Conservation (phyloP, 2,113 vertebrate genomes). For the Lates calcarifer region DNA sequence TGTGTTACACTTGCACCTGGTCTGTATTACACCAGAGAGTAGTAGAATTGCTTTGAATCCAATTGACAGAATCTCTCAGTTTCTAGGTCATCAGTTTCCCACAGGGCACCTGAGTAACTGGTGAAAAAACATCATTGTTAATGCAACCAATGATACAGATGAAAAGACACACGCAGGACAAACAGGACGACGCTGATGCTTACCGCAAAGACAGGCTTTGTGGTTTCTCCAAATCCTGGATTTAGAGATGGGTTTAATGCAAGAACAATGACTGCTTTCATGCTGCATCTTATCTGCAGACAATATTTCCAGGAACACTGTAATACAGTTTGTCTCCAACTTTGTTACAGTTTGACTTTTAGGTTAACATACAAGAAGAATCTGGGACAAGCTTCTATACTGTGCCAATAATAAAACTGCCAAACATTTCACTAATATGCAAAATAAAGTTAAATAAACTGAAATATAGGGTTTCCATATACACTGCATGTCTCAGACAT, state of each 20-base stretch:
- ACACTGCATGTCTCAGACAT: background rate
- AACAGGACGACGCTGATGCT: constrained; percentile 11
- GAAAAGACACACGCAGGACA: constrained; percentile 23
- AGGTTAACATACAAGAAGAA: background rate
- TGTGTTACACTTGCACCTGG: constrained; percentile 25
- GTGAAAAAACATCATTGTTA: constrained; percentile 50
- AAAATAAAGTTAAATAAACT: background rate
- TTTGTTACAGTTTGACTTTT: background rate
- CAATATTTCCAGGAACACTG: constrained; percentile 8
- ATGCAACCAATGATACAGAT: constrained; percentile 47
- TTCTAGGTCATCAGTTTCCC: constrained; percentile 53
- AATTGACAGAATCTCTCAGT: constrained; percentile 41
- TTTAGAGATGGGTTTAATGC: constrained; percentile 33
- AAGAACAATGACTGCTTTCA: constrained; percentile 21
- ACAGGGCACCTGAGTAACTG: background rate
- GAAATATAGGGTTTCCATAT: background rate
- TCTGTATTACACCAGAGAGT: constrained; percentile 12
- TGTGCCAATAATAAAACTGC: background rate
- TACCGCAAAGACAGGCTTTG: constrained; percentile 7
- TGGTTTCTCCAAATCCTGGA: constrained; percentile 30
- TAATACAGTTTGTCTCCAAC: background rate
- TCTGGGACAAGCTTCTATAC: background rate
- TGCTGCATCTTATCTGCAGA: background rate
- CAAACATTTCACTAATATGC: background rate
- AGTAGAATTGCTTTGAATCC: constrained; percentile 48